Conservation (phyloP, 1,140 invertebrate genomes). For the Drosophila obscura region DNA sequence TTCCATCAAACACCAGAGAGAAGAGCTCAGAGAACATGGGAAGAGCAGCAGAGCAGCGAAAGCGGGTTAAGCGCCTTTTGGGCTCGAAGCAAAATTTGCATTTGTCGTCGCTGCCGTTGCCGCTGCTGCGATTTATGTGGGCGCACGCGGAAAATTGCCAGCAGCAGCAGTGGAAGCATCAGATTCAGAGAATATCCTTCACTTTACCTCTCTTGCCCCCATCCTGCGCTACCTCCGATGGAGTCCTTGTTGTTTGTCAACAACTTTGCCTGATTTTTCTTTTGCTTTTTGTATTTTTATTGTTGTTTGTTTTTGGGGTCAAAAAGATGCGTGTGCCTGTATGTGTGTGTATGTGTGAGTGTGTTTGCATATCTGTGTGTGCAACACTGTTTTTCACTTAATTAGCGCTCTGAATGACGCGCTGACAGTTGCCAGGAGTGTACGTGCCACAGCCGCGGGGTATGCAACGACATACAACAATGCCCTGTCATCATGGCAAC, state of each 20-base stretch:
- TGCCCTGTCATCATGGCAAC: conserved; percentile 23
- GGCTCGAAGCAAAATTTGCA: conserved; percentile 72
- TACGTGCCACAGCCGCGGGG: conserved; percentile 64
- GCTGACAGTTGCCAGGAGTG: conserved; percentile 70
- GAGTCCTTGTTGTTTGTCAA: conserved; percentile 70
- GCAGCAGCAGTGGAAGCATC: conserved; percentile 10
- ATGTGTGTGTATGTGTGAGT: conserved; percentile 4
- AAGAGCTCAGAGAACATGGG: too few species aligned
- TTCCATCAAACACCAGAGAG: conserved; percentile 34
- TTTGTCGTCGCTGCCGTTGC: conserved; percentile 41
- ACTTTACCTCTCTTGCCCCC: not conserved
- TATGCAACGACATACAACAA: conserved; percentile 56
- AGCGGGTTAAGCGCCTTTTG: conserved; percentile 77
- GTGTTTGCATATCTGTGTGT: conserved; percentile 14
- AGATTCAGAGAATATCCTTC: conserved; percentile 22
- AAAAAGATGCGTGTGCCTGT: conserved; percentile 52
- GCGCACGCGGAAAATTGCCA: conserved; percentile 47
- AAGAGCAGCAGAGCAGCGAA: conserved; percentile 26
- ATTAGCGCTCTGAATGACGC: conserved; percentile 77
- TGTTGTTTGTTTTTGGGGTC: conserved; percentile 64
- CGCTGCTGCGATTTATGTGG: conserved; percentile 64
- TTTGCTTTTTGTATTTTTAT: conserved; percentile 17
- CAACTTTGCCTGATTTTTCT: conserved; percentile 56
- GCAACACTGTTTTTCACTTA: conserved; percentile 80
- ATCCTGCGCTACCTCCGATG: not conserved